phyloP scores from a whole-genome alignment of 2,888 invertebrate species.

The Apantesis nais region DNA sequence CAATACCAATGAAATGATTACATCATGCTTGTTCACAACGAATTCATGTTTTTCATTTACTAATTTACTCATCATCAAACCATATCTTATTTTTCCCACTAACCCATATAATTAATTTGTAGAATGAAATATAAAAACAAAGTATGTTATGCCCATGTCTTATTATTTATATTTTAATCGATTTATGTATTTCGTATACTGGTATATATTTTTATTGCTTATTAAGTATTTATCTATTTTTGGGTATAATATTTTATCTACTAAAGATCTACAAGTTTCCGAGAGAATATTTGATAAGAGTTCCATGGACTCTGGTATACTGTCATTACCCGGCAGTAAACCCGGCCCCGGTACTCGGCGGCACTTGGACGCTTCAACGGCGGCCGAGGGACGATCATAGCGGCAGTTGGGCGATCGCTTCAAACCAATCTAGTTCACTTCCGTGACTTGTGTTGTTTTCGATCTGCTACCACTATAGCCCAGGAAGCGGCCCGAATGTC shows the following conservation, averaged over 20 bases:
- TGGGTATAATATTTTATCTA: background rate
- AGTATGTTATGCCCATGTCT: background rate
- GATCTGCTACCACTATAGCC: background rate
- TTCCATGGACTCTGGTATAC: background rate
- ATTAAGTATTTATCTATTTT: background rate
- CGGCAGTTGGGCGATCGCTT: background rate
- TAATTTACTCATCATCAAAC: background rate
- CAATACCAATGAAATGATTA: background rate
- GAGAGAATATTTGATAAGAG: background rate
- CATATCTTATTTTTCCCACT: background rate
- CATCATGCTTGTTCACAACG: background rate
- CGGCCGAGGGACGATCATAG: background rate
- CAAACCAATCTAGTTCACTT: background rate
- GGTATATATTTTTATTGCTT: background rate
- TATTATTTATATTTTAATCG: background rate
- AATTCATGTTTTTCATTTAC: background rate
- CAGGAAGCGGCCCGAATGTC: background rate
- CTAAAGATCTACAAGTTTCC: background rate
- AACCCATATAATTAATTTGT: background rate
- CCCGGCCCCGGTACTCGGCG: no score
- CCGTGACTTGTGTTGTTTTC: background rate
- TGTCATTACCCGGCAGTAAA: background rate
- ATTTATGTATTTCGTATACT: background rate
- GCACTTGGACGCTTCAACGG: background rate
- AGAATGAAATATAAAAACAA: background rate